Conservation (phyloP, 2,113 vertebrate genomes). For the Neolamprologus devosi region DNA sequence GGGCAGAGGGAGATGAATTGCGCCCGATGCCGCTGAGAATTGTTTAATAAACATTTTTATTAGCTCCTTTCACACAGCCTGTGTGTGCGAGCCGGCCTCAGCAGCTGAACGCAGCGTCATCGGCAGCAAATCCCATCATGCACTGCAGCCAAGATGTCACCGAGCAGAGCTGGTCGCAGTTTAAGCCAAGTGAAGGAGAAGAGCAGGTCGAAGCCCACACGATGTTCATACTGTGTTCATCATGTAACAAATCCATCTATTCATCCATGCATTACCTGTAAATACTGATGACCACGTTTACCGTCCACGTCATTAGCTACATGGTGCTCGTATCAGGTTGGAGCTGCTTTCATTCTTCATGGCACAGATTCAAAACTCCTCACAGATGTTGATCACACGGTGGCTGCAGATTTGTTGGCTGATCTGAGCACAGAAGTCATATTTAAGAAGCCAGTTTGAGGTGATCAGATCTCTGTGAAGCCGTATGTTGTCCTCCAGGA, state of each 20-base stretch:
- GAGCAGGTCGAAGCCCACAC: neutral
- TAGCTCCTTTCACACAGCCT: constrained; percentile 9
- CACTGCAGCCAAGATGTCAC: neutral
- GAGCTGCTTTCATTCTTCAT: fast-evolving
- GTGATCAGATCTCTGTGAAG: fast-evolving
- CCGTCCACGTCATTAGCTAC: neutral
- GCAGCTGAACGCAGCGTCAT: neutral
- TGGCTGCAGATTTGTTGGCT: neutral
- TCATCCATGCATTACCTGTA: neutral
- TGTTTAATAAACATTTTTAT: constrained; percentile 55
- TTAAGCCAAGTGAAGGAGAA: neutral
- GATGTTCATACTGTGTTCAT: neutral
- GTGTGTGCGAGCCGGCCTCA: neutral
- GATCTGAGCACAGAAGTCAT: neutral
- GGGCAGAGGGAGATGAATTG: constrained; percentile 34
- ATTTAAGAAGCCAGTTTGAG: neutral
- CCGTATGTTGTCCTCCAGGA: neutral
- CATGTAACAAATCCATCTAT: neutral
- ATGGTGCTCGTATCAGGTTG: fast-evolving
- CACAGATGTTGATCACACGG: neutral
- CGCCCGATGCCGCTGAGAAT: neutral
- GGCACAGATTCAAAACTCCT: neutral
- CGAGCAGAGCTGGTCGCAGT: neutral
- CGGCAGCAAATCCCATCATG: neutral
- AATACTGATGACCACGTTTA: neutral